Conservation (phyloP, 2,113 vertebrate species). For the Merops nubicus region DNA sequence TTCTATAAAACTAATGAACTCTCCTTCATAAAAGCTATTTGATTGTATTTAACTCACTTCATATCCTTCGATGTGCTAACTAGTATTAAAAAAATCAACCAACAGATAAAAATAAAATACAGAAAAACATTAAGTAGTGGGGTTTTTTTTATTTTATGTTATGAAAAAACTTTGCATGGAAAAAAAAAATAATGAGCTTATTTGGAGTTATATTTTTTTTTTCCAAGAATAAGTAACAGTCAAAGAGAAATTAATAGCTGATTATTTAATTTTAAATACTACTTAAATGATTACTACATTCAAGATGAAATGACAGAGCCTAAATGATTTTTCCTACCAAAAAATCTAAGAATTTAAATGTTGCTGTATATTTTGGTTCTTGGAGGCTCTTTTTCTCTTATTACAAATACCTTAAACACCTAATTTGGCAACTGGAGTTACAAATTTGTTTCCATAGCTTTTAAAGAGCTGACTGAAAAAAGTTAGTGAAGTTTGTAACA, state of each 20-base stretch:
- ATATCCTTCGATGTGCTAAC: background rate
- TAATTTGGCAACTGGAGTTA: background rate
- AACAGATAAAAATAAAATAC: background rate
- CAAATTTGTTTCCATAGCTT: background rate
- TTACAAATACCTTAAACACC: background rate
- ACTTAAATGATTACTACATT: background rate
- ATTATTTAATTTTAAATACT: background rate
- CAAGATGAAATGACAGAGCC: background rate
- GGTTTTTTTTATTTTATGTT: background rate
- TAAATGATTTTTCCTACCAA: background rate
- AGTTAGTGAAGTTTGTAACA: background rate
- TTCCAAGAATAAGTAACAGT: background rate
- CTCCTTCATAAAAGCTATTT: background rate
- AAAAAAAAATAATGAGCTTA: fast-evolving
- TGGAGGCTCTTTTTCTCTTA: background rate
- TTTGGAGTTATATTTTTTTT: background rate
- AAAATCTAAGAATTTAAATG: background rate
- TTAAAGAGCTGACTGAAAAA: background rate
- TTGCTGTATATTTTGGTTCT: background rate
- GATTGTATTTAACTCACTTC: background rate
- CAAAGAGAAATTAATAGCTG: background rate
- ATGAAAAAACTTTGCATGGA: background rate
- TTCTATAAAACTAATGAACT: background rate
- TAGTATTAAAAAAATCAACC: background rate
- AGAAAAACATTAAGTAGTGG: background rate